Percentiles rank a stretch among this genome's conserved stretches.
Evolutionary conservation across 2,113 vertebrate genomes (phyloP).

Genomic region (Gracilinanus agilis): DNA sequence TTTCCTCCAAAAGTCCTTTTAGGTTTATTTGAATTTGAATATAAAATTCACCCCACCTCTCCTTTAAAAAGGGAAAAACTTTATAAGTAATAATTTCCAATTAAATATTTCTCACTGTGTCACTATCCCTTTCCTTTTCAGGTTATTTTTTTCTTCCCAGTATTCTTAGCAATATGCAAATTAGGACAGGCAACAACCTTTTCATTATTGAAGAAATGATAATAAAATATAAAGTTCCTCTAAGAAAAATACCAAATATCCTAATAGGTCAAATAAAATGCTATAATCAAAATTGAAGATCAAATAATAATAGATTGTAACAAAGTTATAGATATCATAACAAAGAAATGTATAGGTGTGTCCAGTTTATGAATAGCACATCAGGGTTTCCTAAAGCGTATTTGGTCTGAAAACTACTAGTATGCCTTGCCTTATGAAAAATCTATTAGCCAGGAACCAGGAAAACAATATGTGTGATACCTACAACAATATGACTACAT

Average conservation of each 20-base stretch:
- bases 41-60: not conserved
- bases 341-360: slow-evolving; percentile 9
- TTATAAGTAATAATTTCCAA: slow-evolving; percentile 1
- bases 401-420: not conserved
- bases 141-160: not conserved
- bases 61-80: slow-evolving; percentile 24
- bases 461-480: not conserved
- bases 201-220: slow-evolving; percentile 52
- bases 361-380: not conserved
- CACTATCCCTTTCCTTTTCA: not conserved
- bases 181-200: slow-evolving; percentile 1
- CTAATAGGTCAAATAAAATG: slow-evolving; percentile 36
- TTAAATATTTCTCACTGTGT: not conserved
- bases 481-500: not conserved
- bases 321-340: not conserved
- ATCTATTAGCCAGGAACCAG: not conserved
- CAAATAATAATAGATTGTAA: slow-evolving; percentile 9
- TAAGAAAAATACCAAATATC: slow-evolving; percentile 15
- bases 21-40: not conserved
- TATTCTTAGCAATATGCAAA: slow-evolving; percentile 32
- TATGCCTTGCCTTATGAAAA: slow-evolving; percentile 20
- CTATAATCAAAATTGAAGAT: slow-evolving; percentile 35
- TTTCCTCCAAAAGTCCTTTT: slow-evolving; percentile 32
- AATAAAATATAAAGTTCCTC: slow-evolving; percentile 34
- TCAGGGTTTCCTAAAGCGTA: slow-evolving; percentile 1